phyloP scores from a whole-genome alignment of 2,797 vertebrate species.

The Pachyuromys duprasi region DNA sequence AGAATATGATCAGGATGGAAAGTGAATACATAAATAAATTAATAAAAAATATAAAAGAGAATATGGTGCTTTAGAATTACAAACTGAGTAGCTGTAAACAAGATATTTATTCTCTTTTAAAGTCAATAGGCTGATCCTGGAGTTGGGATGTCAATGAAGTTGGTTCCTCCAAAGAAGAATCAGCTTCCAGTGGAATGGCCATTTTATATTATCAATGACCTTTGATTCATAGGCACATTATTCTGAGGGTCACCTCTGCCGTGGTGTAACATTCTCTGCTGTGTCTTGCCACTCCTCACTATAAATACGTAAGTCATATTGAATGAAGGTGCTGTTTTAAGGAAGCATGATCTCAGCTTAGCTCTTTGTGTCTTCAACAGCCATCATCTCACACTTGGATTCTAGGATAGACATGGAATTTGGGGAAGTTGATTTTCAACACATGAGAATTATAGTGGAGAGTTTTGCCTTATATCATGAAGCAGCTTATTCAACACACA shows the following conservation, averaged over 20 bases:
- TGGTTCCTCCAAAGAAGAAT: neutral
- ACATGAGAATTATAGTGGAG: neutral
- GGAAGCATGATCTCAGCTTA: neutral
- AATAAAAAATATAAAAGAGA: too few species aligned
- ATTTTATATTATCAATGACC: too few species aligned
- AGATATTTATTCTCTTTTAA: neutral
- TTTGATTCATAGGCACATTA: neutral
- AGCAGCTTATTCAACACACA: neutral
- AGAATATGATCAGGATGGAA: neutral
- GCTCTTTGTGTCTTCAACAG: neutral
- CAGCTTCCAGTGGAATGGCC: too few species aligned
- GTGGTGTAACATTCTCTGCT: neutral
- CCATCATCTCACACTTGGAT: neutral
- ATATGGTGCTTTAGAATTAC: neutral
- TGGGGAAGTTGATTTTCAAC: neutral
- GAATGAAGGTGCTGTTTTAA: neutral
- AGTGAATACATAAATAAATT: too few species aligned
- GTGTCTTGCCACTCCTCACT: neutral
- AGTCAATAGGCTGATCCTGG: neutral
- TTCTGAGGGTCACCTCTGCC: neutral
- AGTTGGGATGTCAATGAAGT: neutral
- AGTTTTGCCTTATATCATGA: neutral
- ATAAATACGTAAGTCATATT: neutral
- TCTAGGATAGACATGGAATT: neutral
- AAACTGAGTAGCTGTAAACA: neutral